Evolutionary conservation across 2,797 vertebrate species (phyloP), one percentile per base, ranked within the genome.

Genomic region (Hemibagrus guttatus): DNA sequence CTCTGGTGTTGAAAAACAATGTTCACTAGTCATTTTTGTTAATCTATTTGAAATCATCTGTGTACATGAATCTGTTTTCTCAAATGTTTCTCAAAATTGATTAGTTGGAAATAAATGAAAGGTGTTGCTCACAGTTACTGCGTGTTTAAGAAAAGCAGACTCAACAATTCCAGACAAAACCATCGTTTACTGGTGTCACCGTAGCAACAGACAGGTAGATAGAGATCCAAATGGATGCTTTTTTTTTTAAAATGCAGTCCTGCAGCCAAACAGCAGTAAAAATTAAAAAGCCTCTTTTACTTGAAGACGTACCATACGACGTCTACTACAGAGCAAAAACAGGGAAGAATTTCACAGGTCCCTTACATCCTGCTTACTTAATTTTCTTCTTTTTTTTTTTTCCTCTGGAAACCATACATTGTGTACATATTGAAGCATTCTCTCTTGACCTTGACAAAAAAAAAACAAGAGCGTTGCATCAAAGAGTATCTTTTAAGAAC

Each of bases 161-260:
- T 16, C 39, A 63, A 81, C 31, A 81, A 64, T n/a, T 81, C n/a
- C 39, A 81, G 79, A 81, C 39, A 64, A 81, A 42, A n/a, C 26
- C 23, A 28, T 6, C 64, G 59, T 81, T 81, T 63, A 81, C 39
- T 19, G 3, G 16, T 26, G 59, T 81, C 79, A 81, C 79, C 17
- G 26, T 64, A 39, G 79, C 39, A 81, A 63, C 79, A 81, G 79
- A 63, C 59, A 81, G 59, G 59, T 81, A 46, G 39, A 28, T 63
- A n/a, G 39, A n/a, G 16, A 81, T 39, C 58, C 79, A 81, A 58
- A 63, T 26, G 31, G 12, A 59, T 63, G 58, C 26, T 81, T 46
- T 63, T 81, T 46, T 39, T 39, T n/a, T n/a, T n/a, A n/a, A n/a
- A 81, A 80, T 42, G 19, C 11, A 61, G 78, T 63, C 58, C 31